A percentile compares a stretch with the other conserved stretches of the same genome.
These are phyloP conservation scores for Candidula unifasciata DNA, from an alignment of 2,888 invertebrate species.

Conservation along the genomic window DNA sequence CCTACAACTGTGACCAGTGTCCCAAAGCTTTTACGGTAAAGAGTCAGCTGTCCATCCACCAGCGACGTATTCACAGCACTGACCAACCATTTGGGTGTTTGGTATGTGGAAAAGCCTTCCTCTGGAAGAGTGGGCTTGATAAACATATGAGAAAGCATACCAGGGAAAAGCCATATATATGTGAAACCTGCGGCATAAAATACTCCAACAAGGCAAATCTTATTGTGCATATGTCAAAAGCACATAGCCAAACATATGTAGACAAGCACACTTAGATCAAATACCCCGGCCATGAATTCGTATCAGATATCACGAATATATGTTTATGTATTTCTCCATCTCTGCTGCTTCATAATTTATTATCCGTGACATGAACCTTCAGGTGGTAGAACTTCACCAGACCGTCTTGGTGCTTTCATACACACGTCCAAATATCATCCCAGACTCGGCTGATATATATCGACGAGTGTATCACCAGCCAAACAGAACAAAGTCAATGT, in stretches of 20 bases:
- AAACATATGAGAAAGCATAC: conserved; percentile 54
- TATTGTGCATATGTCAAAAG: conserved; percentile 49
- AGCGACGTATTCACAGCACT: conserved; percentile 51
- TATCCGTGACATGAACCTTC: background rate
- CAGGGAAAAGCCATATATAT: conserved; percentile 50
- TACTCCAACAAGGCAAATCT: conserved; percentile 51
- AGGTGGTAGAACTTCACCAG: background rate
- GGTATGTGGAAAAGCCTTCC: conserved; percentile 50
- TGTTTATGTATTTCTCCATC: background rate
- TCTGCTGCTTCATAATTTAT: background rate
- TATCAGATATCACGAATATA: background rate
- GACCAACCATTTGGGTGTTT: conserved; percentile 51
- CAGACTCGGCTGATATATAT: background rate
- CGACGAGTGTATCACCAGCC: background rate
- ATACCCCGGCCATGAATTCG: background rate
- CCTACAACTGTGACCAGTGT: conserved; percentile 53
- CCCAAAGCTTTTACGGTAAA: conserved; percentile 51
- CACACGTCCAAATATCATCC: background rate
- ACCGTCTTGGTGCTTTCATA: background rate
- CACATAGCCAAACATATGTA: conserved; percentile 47
- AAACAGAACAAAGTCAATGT: background rate
- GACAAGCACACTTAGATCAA: conserved; percentile 28
- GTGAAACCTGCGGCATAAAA: conserved; percentile 46
- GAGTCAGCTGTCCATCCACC: conserved; percentile 50
- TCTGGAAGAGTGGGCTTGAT: conserved; percentile 50